phyloP scores from a whole-genome alignment of 2,888 invertebrate species.

The Octonoba sinensis region DNA sequence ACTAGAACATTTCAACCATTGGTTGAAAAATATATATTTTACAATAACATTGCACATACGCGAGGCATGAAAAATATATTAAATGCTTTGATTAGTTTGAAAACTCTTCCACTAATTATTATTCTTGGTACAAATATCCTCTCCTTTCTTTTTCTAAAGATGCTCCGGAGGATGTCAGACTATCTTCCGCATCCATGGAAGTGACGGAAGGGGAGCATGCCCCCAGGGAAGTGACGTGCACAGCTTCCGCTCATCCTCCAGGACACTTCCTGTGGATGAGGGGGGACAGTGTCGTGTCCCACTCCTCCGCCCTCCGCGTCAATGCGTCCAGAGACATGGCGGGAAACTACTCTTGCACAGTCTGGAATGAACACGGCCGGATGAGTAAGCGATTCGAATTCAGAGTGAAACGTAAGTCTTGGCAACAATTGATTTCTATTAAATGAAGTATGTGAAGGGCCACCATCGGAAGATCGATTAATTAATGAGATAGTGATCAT shows the following conservation, averaged over 20 bases:
- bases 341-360: conserved; percentile 82
- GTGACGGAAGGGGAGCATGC: conserved; percentile 69
- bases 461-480: too few species aligned
- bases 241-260: conserved; percentile 71
- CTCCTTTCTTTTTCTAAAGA: conserved; percentile 72
- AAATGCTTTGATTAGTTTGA: too few species aligned
- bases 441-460: too few species aligned
- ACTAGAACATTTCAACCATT: too few species aligned
- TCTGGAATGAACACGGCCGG: conserved; percentile 80
- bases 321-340: conserved; percentile 79
- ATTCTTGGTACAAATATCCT: too few species aligned
- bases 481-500: too few species aligned
- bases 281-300: conserved; percentile 74
- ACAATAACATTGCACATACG: too few species aligned
- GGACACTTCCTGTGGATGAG: conserved; percentile 83
- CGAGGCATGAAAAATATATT: too few species aligned
- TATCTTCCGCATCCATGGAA: conserved; percentile 74
- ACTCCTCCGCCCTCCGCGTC: conserved; percentile 75
- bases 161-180: conserved; percentile 86
- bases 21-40: too few species aligned
- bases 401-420: conserved; percentile 86
- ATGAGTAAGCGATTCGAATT: conserved; percentile 74
- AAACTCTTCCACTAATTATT: too few species aligned
- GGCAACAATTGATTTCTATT: too few species aligned
- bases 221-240: conserved; percentile 66